Base-by-base conservation (phyloP, 2,113 vertebrate genomes). In the Cololabis saira region DNA sequence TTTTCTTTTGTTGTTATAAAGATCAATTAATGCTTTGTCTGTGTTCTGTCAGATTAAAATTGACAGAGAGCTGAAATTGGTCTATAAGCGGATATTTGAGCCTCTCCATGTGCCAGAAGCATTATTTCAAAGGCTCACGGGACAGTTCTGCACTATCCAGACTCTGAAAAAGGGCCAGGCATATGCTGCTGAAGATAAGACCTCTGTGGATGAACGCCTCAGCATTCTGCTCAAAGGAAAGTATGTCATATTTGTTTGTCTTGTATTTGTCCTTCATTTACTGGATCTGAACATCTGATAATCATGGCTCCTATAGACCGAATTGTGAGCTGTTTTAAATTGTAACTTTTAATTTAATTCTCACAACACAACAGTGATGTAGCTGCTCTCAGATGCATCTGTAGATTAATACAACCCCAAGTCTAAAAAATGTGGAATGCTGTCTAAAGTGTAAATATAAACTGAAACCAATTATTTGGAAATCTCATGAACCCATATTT, bases 141-240 rank as follows among this genome's bases (percentile, higher is more conserved):
- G 97, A 3, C 98, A 99, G 76, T 98, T 99, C 89, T 98, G 98
- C 93, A 96, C 93, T 79, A 97, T 99, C 82, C 94, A 96, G 85
- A 95, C 92, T 0, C 90, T 99, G 67, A 94, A 95, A 92, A 96
- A 94, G 76, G 96, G 95, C 27, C 95, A 99, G 89, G 89, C 92
- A 21, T 99, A 99, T 12, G 96, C 96, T 58, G 95, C 93, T 2
- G 97, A 99, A 76, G 96, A 98, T 79, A 98, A 98, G 92, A 99
- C 97, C 21, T 99, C 97, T 1, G 97, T 99, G 68, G 97, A 99
- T 4, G 95, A 98, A 55, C 95, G 95, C 21, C 94, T 99, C 49
- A 99, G 97, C 91, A 95, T 99, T 70, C 94, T 99, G 10, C 92
- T 99, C 53, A 99, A 97, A 90, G 98, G 98, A 78, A 99, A 95